Conservation (phyloP, 1,140 invertebrate genomes). For the Tetragonula clypearis region DNA sequence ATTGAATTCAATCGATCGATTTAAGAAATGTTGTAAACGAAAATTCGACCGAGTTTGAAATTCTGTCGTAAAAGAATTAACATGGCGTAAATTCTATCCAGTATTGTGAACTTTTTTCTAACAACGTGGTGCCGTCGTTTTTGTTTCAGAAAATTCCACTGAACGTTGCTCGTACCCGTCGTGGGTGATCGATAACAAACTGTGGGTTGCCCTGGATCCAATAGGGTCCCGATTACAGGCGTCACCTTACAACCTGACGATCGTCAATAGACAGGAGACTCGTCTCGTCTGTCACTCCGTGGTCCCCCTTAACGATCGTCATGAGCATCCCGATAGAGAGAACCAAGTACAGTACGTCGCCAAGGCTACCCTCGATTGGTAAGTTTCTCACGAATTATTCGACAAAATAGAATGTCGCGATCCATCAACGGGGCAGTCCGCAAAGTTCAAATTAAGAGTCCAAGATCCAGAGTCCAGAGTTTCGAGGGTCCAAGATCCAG, state of each 20-base stretch:
- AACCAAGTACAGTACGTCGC: slow-evolving; percentile 71
- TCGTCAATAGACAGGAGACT: slow-evolving; percentile 75
- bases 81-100: too few relatives aligned
- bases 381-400: slow-evolving; percentile 49
- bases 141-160: slow-evolving; percentile 68
- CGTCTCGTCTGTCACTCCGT: slow-evolving; percentile 71
- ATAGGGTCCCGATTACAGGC: slow-evolving; percentile 69
- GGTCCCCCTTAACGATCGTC: slow-evolving; percentile 56
- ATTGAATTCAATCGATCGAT: too few relatives aligned
- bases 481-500: too few relatives aligned
- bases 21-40: too few relatives aligned
- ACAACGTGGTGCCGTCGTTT: not conserved
- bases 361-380: slow-evolving; percentile 76
- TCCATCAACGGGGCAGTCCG: not conserved
- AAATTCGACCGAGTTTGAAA: too few relatives aligned
- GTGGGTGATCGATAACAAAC: slow-evolving; percentile 71
- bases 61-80: too few relatives aligned
- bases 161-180: slow-evolving; percentile 68
- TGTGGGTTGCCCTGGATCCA: slow-evolving; percentile 75
- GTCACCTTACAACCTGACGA: slow-evolving; percentile 74
- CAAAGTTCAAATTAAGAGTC: not conserved
- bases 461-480: not conserved
- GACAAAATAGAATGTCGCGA: not conserved
- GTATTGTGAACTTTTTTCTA: not conserved
- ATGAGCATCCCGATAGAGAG: slow-evolving; percentile 55